phyloP scores from a whole-genome alignment of 30 jellyfish, hydroid and myxozoan genomes.

The Hydractinia echinata region DNA sequence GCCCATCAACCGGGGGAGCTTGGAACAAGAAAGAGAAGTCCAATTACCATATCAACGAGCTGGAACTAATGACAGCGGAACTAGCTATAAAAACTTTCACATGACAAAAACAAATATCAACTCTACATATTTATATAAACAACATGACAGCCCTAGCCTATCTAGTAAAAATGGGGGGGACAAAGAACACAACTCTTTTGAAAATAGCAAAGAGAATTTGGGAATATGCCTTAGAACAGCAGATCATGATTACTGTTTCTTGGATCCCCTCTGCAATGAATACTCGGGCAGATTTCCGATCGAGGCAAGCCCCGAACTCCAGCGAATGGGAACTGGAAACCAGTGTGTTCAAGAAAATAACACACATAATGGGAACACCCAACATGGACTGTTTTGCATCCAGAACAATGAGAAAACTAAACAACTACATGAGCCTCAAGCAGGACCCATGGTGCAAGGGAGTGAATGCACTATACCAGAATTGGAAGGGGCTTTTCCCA shows the following conservation, averaged over 20 bases:
- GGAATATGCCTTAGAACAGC: neutral
- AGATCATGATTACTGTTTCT: slow-evolving; percentile 35
- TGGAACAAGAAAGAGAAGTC: neutral
- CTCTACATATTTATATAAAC: slow-evolving; percentile 24
- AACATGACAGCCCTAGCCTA: slow-evolving; percentile 35
- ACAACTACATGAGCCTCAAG: slow-evolving; percentile 20
- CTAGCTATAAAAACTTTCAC: slow-evolving; percentile 38
- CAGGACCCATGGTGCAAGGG: neutral
- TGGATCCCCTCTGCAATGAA: slow-evolving; percentile 28
- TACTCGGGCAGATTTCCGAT: slow-evolving; percentile 23
- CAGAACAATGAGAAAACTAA: slow-evolving; percentile 19
- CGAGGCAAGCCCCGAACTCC: slow-evolving; percentile 25
- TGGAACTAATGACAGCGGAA: slow-evolving; percentile 33
- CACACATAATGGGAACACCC: slow-evolving; percentile 18
- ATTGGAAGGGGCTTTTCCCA: slow-evolving; percentile 31
- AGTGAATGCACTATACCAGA: slow-evolving; percentile 23
- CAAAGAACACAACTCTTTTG: neutral
- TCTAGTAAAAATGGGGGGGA: too few species aligned
- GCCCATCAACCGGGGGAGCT: slow-evolving; percentile 29
- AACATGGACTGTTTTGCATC: slow-evolving; percentile 37
- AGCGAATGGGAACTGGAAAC: slow-evolving; percentile 39
- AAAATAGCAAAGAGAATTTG: slow-evolving; percentile 24
- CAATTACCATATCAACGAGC: neutral
- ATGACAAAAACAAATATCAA: neutral
- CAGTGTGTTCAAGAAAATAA: neutral